Evolutionary conservation across 2,888 invertebrate genomes (phyloP).

Genomic region (Hypolimnas misippus): DNA sequence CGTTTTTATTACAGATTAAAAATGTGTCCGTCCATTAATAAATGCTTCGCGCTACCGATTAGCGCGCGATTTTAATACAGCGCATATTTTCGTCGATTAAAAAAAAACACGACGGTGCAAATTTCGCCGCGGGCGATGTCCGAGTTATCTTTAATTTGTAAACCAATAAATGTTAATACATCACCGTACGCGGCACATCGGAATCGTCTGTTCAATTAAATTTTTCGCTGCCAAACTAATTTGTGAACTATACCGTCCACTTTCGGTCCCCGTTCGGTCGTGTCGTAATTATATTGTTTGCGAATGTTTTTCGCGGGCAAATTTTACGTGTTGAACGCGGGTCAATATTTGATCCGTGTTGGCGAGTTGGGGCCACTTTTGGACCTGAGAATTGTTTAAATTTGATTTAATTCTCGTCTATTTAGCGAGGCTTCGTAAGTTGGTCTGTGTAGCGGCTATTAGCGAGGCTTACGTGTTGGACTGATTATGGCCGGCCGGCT

Average conservation of each 20-base stretch:
- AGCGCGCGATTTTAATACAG: conserved; percentile 54
- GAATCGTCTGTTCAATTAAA: conserved; percentile 68
- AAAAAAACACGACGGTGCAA: conserved; percentile 57
- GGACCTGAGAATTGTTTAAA: conserved; percentile 58
- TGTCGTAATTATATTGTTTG: conserved; percentile 73
- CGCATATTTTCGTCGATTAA: conserved; percentile 57
- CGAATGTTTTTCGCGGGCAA: conserved; percentile 74
- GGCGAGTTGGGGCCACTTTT: conserved; percentile 55
- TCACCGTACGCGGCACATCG: conserved; percentile 58
- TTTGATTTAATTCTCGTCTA: conserved; percentile 53
- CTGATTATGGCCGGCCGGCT: no score
- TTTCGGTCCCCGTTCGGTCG: conserved; percentile 63
- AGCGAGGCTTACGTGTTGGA: neutral
- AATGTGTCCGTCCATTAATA: conserved; percentile 53
- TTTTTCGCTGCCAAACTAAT: conserved; percentile 76
- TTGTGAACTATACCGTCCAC: conserved; percentile 72
- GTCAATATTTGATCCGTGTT: conserved; percentile 76
- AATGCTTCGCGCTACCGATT: conserved; percentile 57
- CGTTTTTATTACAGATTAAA: conserved; percentile 51
- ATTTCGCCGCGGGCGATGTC: conserved; percentile 52
- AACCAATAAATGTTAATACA: conserved; percentile 83
- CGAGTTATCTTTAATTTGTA: conserved; percentile 79
- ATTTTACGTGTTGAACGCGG: conserved; percentile 73
- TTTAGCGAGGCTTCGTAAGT: conserved; percentile 24
- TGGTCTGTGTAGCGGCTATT: neutral